A percentile compares a stretch with the other conserved stretches of the same genome.
phyloP scores from a whole-genome alignment of 2,113 vertebrate genomes.

The Nestor notabilis region DNA sequence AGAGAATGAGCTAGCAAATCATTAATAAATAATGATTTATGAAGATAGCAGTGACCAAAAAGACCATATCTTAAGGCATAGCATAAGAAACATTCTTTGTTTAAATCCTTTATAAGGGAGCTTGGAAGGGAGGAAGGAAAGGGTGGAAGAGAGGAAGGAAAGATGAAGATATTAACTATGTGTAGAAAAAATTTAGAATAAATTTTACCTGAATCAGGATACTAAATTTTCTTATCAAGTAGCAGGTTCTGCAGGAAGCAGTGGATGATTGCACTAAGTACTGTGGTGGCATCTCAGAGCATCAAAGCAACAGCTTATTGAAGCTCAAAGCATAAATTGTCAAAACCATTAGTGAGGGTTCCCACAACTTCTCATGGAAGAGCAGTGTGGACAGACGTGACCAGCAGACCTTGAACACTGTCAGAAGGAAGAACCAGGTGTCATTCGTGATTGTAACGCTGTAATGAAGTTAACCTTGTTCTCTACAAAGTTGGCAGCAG shows the following conservation, averaged over 20 bases:
- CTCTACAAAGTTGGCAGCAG: neutral
- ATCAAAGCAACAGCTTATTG: neutral
- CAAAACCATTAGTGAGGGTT: neutral
- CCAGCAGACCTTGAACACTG: accelerated
- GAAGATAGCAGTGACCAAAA: neutral
- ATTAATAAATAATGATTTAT: neutral
- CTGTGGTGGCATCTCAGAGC: neutral
- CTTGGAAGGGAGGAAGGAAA: neutral
- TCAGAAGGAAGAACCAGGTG: neutral
- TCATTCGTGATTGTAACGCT: accelerated
- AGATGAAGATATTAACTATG: neutral
- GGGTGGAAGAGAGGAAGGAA: neutral
- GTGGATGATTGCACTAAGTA: neutral
- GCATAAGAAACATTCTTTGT: neutral
- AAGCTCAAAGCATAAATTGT: neutral
- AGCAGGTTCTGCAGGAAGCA: neutral
- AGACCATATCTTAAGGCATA: neutral
- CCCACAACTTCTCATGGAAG: neutral
- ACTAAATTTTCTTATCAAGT: neutral
- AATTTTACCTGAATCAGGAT: neutral
- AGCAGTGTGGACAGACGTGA: neutral
- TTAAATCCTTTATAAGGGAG: neutral
- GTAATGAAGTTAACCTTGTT: neutral
- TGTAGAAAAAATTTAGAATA: neutral
- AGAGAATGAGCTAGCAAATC: neutral